Base-by-base conservation (phyloP, 2,113 vertebrate species). In the Thunnus thynnus region DNA sequence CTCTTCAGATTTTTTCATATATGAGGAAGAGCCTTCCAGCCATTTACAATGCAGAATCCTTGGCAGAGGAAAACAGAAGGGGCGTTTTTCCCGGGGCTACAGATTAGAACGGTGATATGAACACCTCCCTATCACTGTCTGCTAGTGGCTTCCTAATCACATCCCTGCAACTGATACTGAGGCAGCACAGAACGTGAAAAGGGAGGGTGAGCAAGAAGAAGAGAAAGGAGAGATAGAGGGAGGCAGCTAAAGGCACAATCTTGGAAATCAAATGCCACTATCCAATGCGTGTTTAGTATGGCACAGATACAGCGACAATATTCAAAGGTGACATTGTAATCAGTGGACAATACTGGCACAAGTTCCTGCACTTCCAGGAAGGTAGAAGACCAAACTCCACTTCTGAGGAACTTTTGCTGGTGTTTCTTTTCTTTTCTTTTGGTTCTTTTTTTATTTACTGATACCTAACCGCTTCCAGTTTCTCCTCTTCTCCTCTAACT, bases 301-400 rank as follows among this genome's bases (percentile, higher is more conserved):
- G 71, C 74, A 65, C 76, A 76, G 70, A 88, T 44, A 83, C 67
- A 46, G 44, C 0, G 20, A 57, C 72, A 81, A 65, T 58, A 86
- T 88, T 86, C 71, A 89, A 60, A 88, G 84, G 81, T 91, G 88
- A 89, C 87, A 88, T 89, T 86, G 83, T 61, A 88, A 80, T 88
- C 74, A 22, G 50, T 86, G 86, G 78, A 86, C 78, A 84, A 55
- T 27, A 61, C 64, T 27, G 77, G 65, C 76, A 62, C 13, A 5
- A 10, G 27, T 65, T 64, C 22, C 32, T 65, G 47, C 62, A 73
- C 61, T 46, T 67, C 65, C 48, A 22, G 41, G 16, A 48, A 46
- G 25, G 52, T 30, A 50, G 50, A 69, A 44, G 68, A 50, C 76
- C 51, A 75, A 76, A 80, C 32, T 55, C 63, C 67, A 87, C 75